Evolutionary conservation across 92 coral and sea anemone genomes (phyloP), one percentile per base, ranked within the genome.

Genomic region (Meandrina meandrites): DNA sequence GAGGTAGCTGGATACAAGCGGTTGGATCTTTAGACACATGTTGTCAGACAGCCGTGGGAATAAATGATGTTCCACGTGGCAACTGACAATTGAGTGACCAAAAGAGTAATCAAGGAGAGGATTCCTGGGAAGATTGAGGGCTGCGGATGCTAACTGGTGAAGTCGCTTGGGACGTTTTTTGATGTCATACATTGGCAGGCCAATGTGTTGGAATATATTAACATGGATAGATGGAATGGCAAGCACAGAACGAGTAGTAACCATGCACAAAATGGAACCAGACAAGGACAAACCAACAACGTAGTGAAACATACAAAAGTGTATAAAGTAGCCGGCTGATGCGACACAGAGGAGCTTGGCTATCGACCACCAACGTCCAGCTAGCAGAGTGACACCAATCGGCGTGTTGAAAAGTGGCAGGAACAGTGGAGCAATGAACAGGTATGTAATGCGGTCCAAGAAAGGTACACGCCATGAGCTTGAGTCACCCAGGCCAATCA

Each of bases 1-100:
- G 51, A 96, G 85, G 88, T 96, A 94, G 36, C 88, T 88, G 14
- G 94, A 90, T 40, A 96, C 98, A 51, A 96, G 79, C 24, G 98
- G 98, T 78, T 94, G 88, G 80, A 96, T 73, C 91, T 94, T 91
- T 37, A 94, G 91, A 76, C 98, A 96, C 98, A 96, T 94, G 95
- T 96, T 94, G 89, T 96, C 98, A 15, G 98, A 96, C 42, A 96
- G 95, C 5, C 92, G 94, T 37, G 98, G 98, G 64, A 96, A 96
- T 56, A 96, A 90, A 71, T 96, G 98, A 67, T 96, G 98, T 76
- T 96, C 98, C 67, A 96, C 89, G 17, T 96, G 98, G 75, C 98
- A 96, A 79, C 94, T 94, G 64, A 91, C 84, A 73, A 94, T 27
- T 76, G 92, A 79, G 76, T 94, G 96, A 1, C 98, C 98, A 81